These are phyloP conservation scores for Chiloscyllium plagiosum DNA, from an alignment of 2,113 vertebrate genomes.

Conservation along the genomic window DNA sequence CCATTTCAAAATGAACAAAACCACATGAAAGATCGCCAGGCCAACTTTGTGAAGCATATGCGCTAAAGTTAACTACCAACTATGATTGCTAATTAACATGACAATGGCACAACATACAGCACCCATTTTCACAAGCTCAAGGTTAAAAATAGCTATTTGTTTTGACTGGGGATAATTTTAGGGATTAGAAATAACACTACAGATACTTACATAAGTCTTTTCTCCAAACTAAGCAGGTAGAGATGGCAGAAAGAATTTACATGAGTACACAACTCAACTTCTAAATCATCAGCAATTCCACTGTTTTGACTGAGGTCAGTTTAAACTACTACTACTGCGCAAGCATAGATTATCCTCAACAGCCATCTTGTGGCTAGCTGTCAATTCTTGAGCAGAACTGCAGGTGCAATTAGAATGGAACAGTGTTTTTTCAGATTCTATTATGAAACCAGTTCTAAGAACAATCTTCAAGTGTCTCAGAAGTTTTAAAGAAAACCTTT, in stretches of 20 bases:
- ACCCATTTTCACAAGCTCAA: neutral
- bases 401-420: slow-evolving; percentile 15
- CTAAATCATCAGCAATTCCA: slow-evolving; percentile 33
- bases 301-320: neutral
- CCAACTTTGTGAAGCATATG: neutral
- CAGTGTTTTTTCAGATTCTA: neutral
- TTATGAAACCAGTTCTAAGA: neutral
- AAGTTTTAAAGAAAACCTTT: slow-evolving; percentile 10
- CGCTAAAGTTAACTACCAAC: neutral
- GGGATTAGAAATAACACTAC: slow-evolving; percentile 4
- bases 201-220: slow-evolving; percentile 36
- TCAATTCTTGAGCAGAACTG: neutral
- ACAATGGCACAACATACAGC: neutral
- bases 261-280: slow-evolving; percentile 35
- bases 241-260: slow-evolving; percentile 35
- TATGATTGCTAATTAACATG: too few relatives aligned
- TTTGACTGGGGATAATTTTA: neutral
- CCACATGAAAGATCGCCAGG: neutral
- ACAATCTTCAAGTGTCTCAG: neutral
- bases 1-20: neutral
- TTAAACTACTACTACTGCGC: slow-evolving; percentile 14
- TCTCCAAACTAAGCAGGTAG: slow-evolving; percentile 34
- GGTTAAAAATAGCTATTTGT: slow-evolving; percentile 14
- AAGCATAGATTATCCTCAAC: neutral
- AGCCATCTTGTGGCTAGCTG: neutral